Percentiles rank a stretch among this genome's conserved stretches.
Evolutionary conservation across 1,140 invertebrate genomes (phyloP).

Genomic region (Drosophila ercepeae): DNA sequence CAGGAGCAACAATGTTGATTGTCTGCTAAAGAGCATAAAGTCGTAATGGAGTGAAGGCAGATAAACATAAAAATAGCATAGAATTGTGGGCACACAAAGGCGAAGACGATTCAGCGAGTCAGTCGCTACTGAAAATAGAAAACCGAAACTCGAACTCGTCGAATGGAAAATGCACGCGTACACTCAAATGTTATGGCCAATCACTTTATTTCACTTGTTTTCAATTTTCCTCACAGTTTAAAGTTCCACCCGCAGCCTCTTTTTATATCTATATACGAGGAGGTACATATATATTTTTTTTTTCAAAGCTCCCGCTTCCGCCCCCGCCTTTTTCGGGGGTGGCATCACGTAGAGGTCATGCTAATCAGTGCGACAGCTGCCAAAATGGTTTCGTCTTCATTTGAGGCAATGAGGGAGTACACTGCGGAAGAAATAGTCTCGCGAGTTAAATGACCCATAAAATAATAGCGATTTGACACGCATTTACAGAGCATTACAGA

Average conservation of each 20-base stretch:
- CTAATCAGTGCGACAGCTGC: constrained; percentile 51
- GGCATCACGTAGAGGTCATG: constrained; percentile 50
- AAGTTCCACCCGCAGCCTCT: constrained; percentile 13
- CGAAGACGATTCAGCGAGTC: constrained; percentile 15
- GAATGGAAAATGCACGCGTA: constrained; percentile 74
- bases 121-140: constrained; percentile 17
- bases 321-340: not conserved
- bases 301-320: no score
- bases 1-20: constrained; percentile 69
- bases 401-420: not conserved
- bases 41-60: constrained; percentile 80
- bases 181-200: constrained; percentile 74
- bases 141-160: constrained; percentile 24
- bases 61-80: constrained; percentile 78
- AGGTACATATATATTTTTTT: not conserved
- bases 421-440: not conserved
- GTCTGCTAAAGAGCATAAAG: constrained; percentile 81
- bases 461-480: not conserved
- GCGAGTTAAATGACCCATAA: not conserved
- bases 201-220: constrained; percentile 83
- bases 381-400: constrained; percentile 9
- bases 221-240: constrained; percentile 58
- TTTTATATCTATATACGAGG: not conserved
- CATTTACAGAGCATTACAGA: no score
- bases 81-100: constrained; percentile 78